These are phyloP conservation scores for Lucifuga dentata DNA, from an alignment of 2,113 vertebrate genomes.

Conservation along the genomic window DNA sequence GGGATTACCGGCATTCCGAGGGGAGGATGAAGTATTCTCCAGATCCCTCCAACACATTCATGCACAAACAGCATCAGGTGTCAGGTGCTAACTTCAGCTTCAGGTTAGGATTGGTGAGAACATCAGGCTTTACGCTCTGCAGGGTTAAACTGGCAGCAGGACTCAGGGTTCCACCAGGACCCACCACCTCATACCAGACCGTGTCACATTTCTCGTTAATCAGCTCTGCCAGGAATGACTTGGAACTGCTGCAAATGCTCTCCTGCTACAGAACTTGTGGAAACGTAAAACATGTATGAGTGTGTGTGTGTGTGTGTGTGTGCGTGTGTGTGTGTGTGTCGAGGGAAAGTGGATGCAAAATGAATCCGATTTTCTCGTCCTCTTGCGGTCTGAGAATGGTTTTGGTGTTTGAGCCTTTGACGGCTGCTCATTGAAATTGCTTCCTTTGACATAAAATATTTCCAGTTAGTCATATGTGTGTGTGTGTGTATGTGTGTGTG, in stretches of 20 bases:
- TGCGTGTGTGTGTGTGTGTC: not conserved
- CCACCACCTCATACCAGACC: conserved; percentile 56
- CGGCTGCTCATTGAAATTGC: conserved; percentile 31
- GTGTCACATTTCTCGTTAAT: conserved; percentile 56
- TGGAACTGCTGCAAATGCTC: conserved; percentile 35
- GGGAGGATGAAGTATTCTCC: conserved; percentile 42
- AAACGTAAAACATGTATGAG: conserved; percentile 14
- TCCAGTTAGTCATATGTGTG: conserved; percentile 30
- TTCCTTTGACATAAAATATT: conserved; percentile 50
- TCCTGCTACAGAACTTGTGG: conserved; percentile 23
- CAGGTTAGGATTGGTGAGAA: conserved; percentile 38
- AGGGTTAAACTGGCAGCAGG: conserved; percentile 46
- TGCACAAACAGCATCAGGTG: conserved; percentile 62
- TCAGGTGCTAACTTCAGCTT: conserved; percentile 56
- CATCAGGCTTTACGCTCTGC: conserved; percentile 6
- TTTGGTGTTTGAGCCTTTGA: conserved; percentile 33
- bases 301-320: not conserved
- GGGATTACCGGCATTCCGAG: conserved; percentile 56
- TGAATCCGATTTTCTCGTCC: conserved; percentile 33
- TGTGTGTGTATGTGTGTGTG: no score
- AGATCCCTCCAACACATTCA: conserved; percentile 57
- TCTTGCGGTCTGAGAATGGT: conserved; percentile 34
- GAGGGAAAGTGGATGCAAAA: conserved; percentile 48
- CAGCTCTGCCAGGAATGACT: conserved; percentile 60
- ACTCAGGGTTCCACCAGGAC: conserved; percentile 38